Percentiles rank a stretch among this genome's conserved stretches.
Evolutionary conservation across 2,113 vertebrate genomes (phyloP).

Genomic region (Percopsis transmontana): DNA sequence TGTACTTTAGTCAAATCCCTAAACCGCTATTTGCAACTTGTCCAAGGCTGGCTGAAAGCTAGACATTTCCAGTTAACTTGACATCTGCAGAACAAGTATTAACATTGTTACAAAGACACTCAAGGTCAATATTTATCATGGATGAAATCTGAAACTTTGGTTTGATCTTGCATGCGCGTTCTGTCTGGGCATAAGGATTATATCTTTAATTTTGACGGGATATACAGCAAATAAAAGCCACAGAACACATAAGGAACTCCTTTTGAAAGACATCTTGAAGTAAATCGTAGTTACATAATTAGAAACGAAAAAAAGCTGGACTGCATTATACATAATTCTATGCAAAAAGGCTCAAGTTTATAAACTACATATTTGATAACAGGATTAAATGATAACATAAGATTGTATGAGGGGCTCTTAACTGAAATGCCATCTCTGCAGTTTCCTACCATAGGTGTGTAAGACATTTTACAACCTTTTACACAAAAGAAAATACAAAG

Average conservation of each 20-base stretch:
- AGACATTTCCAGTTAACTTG: conserved; percentile 62
- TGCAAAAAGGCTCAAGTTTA: conserved; percentile 48
- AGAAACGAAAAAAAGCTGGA: conserved; percentile 46
- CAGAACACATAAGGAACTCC: conserved; percentile 8
- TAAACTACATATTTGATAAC: conserved; percentile 68
- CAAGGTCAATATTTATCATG: conserved; percentile 36
- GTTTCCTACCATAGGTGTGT: conserved; percentile 49
- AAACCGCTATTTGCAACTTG: conserved; percentile 22
- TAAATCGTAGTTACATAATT: conserved; percentile 19
- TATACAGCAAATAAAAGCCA: conserved; percentile 25
- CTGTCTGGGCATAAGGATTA: conserved; percentile 42
- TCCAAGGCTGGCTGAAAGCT: conserved; percentile 43
- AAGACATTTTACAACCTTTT: conserved; percentile 67
- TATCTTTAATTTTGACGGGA: conserved; percentile 33
- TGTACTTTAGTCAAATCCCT: conserved; percentile 11
- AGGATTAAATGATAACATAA: conserved; percentile 46
- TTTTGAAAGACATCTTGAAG: background rate
- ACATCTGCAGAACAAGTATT: conserved; percentile 35
- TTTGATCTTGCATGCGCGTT: conserved; percentile 62
- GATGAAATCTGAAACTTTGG: conserved; percentile 70
- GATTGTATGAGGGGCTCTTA: conserved; percentile 62
- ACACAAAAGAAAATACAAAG: conserved; percentile 46
- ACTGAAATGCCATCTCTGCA: conserved; percentile 71
- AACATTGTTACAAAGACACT: conserved; percentile 45
- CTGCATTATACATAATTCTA: conserved; percentile 55